These are phyloP conservation scores for Epinephelus malabaricus DNA, from an alignment of 2,797 vertebrate species.

Conservation along the genomic window DNA sequence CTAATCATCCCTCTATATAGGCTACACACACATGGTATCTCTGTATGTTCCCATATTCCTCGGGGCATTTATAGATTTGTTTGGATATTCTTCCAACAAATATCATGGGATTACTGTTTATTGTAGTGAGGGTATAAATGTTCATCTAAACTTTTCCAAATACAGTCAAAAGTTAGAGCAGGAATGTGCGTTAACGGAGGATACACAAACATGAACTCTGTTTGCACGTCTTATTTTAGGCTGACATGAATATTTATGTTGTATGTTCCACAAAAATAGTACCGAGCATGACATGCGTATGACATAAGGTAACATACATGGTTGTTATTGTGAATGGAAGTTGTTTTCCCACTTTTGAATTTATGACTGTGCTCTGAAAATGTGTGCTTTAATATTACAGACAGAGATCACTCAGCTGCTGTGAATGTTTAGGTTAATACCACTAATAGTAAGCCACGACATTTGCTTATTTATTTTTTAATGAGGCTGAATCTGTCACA, in stretches of 20 bases:
- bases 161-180: background rate
- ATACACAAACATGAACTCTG: background rate
- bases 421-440: background rate
- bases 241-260: conserved; percentile 1
- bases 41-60: background rate
- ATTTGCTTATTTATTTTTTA: background rate
- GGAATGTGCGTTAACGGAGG: background rate
- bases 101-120: background rate
- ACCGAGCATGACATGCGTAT: background rate
- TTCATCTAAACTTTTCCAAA: conserved; percentile 8
- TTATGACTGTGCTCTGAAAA: background rate
- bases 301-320: background rate
- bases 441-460: background rate
- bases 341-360: background rate
- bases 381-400: background rate
- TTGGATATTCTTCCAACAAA: conserved; percentile 1
- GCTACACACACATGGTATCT: background rate
- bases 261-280: background rate
- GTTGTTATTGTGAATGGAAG: background rate
- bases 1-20: background rate
- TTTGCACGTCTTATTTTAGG: background rate
- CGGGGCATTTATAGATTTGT: background rate
- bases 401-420: background rate
- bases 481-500: background rate
- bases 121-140: background rate